Base-by-base conservation (phyloP, 2,797 vertebrate genomes). In the Poecilia picta region DNA sequence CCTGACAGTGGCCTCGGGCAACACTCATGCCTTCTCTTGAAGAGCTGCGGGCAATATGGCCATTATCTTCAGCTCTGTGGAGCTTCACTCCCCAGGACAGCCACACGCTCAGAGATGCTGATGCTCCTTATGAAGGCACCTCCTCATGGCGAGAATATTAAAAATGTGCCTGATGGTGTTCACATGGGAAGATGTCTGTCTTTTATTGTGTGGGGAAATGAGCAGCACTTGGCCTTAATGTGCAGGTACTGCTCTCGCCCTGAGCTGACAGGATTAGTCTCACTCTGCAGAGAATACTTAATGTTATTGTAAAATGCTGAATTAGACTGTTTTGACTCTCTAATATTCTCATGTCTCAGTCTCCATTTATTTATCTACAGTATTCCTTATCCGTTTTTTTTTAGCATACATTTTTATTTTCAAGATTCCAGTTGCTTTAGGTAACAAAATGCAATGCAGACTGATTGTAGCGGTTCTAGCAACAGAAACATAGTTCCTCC, bases 1-100 rank as follows among this genome's bases (percentile, higher is more conserved):
- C 82, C 83, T 93, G 89, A 92, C 88, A 89, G 90, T 89, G 88
- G 93, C 94, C 92, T 91, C 78, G 10, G 89, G 94, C 91, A 83
- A 92, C 93, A 86, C 84, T 93, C 89, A 87, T 85, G 83, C 87
- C 81, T 94, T 90, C 87, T 86, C 81, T 83, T 85, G 89, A 90
- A 85, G 78, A 86, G 91, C 92, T 91, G 83, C 79, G 82, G 93
- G 93, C 92, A 80, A 83, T 83, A 79, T 82, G 87, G 91, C 88
- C 89, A 92, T 94, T 93, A 91, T 85, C 91, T 91, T 83, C 86
- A 83, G 85, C 91, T 86, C 87, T 73, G 86, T 84, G 83, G 89
- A 89, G 82, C 80, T 83, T 82, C 79, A 77, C 83, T 90, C 85
- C 84, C 76, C 86, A 70, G 86, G 85, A 88, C 84, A 86, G 90